A percentile compares a stretch with the other conserved stretches of the same genome.
Conservation (phyloP, 1,140 invertebrate species). For the Papilio dardanus region DNA sequence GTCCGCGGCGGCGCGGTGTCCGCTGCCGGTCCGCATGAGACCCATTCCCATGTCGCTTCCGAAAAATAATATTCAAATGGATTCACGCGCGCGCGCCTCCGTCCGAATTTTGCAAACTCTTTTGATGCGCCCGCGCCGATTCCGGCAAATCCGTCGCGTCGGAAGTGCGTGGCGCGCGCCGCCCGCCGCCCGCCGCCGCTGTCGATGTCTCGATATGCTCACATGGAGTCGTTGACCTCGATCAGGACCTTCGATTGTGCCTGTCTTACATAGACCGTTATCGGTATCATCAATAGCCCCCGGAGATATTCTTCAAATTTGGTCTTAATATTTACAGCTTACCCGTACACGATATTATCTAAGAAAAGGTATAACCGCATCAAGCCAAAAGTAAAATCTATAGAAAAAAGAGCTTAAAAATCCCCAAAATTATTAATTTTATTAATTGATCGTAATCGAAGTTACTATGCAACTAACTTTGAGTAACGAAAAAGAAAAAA, state of each 20-base stretch:
- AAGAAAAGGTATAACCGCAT: background rate
- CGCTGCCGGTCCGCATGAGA: constrained; percentile 48
- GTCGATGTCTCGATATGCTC: constrained; percentile 73
- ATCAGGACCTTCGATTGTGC: constrained; percentile 68
- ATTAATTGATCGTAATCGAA: background rate
- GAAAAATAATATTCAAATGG: constrained; percentile 80
- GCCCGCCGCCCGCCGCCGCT: constrained; percentile 64
- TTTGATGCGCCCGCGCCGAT: constrained; percentile 81
- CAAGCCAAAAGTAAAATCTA: background rate
- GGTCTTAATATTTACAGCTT: background rate
- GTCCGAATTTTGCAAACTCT: constrained; percentile 77
- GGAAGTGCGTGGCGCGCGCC: constrained; percentile 77
- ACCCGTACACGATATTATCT: background rate
- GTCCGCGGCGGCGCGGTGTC: constrained; percentile 31
- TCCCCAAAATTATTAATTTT: background rate
- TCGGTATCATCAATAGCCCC: constrained; percentile 67
- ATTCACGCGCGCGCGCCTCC: constrained; percentile 78
- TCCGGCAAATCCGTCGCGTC: constrained; percentile 81
- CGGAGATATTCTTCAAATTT: constrained; percentile 44
- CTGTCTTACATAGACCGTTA: constrained; percentile 63
- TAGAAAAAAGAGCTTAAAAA: background rate
- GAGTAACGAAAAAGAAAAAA: constrained; percentile 26
- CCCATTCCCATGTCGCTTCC: constrained; percentile 73
- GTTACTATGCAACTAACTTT: constrained; percentile 14
- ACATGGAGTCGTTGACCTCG: constrained; percentile 72